Evolutionary conservation across 2,797 vertebrate genomes (phyloP).

Genomic region (Pseudocheirus occidentalis): DNA sequence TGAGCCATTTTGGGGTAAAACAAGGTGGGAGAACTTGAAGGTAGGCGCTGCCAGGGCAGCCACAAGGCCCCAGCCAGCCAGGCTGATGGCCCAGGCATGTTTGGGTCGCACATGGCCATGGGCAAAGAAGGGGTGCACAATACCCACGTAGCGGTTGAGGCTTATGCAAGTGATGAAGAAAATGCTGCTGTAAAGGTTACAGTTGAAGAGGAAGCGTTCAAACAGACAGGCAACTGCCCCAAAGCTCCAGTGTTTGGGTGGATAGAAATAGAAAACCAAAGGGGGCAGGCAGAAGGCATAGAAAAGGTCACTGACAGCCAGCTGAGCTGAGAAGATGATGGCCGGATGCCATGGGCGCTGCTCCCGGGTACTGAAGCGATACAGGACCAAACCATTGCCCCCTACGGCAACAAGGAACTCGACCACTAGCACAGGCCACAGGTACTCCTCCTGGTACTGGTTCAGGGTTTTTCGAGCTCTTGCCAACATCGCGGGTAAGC

Average conservation of each 20-base stretch:
- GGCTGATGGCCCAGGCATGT: slow-evolving; percentile 82
- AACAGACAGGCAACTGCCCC: slow-evolving; percentile 82
- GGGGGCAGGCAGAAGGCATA: slow-evolving; percentile 87
- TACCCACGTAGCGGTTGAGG: slow-evolving; percentile 87
- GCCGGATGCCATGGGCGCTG: slow-evolving; percentile 86
- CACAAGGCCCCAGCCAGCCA: slow-evolving; percentile 82
- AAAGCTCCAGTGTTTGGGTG: slow-evolving; percentile 85
- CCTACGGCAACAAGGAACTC: slow-evolving; percentile 85
- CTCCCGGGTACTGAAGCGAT: slow-evolving; percentile 80
- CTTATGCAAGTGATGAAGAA: slow-evolving; percentile 91
- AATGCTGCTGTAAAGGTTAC: slow-evolving; percentile 88
- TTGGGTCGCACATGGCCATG: slow-evolving; percentile 78
- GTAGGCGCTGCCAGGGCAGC: slow-evolving; percentile 83
- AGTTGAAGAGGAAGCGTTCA: slow-evolving; percentile 89
- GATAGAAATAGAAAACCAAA: slow-evolving; percentile 83
- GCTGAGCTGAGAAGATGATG: slow-evolving; percentile 87
- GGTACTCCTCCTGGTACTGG: slow-evolving; percentile 76
- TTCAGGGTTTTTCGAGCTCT: not conserved
- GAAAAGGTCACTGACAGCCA: slow-evolving; percentile 89
- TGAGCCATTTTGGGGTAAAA: rapidly evolving
- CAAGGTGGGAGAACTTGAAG: slow-evolving; percentile 81
- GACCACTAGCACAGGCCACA: slow-evolving; percentile 83
- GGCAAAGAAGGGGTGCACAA: slow-evolving; percentile 87
- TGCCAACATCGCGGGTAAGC: rapidly evolving
- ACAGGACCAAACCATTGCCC: slow-evolving; percentile 87